Percentiles rank a stretch among this genome's conserved stretches.
Conservation (phyloP, 2,113 vertebrate species). For the Lycaon pictus region DNA sequence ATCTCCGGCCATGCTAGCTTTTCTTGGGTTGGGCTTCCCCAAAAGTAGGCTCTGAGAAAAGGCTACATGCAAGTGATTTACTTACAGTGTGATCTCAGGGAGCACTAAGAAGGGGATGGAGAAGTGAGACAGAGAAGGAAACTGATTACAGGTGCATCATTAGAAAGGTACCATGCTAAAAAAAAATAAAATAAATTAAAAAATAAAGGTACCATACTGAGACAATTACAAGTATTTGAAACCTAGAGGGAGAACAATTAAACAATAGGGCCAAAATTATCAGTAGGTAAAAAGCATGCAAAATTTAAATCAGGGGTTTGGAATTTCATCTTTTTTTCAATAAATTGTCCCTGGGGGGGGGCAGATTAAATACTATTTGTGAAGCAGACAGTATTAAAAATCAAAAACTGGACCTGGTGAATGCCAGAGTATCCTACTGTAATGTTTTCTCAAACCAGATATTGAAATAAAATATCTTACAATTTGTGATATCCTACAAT, state of each 20-base stretch:
- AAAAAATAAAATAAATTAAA: too few relatives aligned
- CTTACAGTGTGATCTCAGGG: background rate
- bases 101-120: fast-evolving
- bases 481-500: background rate
- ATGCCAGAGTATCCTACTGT: background rate
- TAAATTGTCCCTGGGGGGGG: background rate
- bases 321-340: background rate
- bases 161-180: too few relatives aligned
- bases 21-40: background rate
- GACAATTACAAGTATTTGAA: background rate
- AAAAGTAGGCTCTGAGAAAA: background rate
- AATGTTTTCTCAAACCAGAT: background rate
- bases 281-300: background rate
- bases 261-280: background rate
- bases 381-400: background rate
- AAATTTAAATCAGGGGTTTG: background rate
- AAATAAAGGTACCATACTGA: background rate
- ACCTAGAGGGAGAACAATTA: background rate
- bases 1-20: background rate
- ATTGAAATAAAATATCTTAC: background rate
- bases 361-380: background rate
- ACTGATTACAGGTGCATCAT: background rate
- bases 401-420: background rate
- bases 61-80: background rate
- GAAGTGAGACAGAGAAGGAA: background rate